Conservation (phyloP, 2,797 vertebrate genomes). For the Prunella strophiata region DNA sequence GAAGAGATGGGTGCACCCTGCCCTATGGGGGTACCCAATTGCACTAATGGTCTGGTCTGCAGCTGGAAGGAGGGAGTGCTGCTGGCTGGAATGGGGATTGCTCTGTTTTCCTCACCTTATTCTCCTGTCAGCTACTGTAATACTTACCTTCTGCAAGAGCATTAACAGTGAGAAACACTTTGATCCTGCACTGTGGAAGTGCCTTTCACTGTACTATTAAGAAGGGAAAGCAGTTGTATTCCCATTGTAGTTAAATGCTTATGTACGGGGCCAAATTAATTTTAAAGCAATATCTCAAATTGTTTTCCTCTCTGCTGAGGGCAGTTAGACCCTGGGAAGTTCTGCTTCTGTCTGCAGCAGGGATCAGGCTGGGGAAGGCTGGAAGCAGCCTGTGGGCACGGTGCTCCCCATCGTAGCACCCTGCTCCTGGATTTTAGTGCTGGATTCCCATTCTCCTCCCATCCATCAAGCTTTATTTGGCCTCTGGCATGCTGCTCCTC, state of each 20-base stretch:
- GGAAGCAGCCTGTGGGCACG: accelerated
- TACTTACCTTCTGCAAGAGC: neutral
- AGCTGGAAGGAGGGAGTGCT: accelerated
- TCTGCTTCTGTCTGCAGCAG: neutral
- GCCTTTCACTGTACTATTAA: neutral
- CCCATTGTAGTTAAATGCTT: neutral
- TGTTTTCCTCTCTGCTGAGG: neutral
- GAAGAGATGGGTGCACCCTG: accelerated
- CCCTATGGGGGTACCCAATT: accelerated
- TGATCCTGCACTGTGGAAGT: neutral
- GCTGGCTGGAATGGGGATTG: neutral
- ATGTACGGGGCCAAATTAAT: neutral
- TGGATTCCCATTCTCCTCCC: neutral
- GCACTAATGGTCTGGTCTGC: neutral
- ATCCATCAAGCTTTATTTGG: conserved; percentile 24
- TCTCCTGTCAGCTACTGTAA: neutral
- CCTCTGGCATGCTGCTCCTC: neutral
- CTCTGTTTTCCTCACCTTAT: neutral
- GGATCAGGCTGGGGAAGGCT: neutral
- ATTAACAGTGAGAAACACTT: neutral
- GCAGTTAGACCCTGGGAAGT: neutral
- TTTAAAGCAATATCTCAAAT: neutral
- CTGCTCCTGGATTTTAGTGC: neutral
- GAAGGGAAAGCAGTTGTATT: neutral
- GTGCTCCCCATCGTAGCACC: accelerated